Evolutionary conservation across 2,888 invertebrate genomes (phyloP).

Genomic region (Eupithecia pulchellata): DNA sequence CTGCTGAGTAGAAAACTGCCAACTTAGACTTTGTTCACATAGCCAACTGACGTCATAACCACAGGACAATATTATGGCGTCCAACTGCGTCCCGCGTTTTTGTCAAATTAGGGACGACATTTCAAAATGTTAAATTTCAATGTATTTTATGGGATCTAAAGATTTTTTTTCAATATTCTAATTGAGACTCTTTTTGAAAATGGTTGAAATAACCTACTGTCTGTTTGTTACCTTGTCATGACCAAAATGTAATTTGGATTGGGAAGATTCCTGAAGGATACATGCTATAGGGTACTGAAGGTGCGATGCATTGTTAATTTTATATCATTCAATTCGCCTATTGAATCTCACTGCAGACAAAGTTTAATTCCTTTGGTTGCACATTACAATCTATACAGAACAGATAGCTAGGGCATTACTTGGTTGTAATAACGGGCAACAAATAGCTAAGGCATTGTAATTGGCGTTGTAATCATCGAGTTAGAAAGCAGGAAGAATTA

Average conservation of each 20-base stretch:
- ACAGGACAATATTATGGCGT: too few relatives aligned
- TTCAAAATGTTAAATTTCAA: too few relatives aligned
- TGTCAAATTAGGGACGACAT: too few relatives aligned
- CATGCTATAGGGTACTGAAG: background rate
- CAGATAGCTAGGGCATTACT: conserved; percentile 5
- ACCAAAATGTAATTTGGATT: background rate
- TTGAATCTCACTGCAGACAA: background rate
- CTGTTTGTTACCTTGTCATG: background rate
- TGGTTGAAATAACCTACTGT: too few relatives aligned
- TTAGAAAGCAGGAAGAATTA: conserved; percentile 33
- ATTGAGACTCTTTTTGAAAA: too few relatives aligned
- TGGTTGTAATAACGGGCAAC: conserved; percentile 1
- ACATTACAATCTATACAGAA: background rate
- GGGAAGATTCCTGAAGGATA: background rate
- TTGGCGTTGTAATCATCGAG: conserved; percentile 12
- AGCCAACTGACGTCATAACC: too few relatives aligned
- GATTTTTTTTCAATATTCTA: too few relatives aligned
- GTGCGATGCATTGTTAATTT: background rate
- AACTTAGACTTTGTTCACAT: too few relatives aligned
- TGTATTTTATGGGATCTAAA: too few relatives aligned
- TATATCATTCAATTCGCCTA: background rate
- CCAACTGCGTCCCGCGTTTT: too few relatives aligned
- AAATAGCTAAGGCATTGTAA: conserved; percentile 16
- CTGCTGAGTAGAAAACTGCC: too few relatives aligned
- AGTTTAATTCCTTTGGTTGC: background rate